Percentiles rank a stretch among this genome's conserved stretches.
phyloP scores from a whole-genome alignment of 2,113 vertebrate species.

The Podarcis muralis region DNA sequence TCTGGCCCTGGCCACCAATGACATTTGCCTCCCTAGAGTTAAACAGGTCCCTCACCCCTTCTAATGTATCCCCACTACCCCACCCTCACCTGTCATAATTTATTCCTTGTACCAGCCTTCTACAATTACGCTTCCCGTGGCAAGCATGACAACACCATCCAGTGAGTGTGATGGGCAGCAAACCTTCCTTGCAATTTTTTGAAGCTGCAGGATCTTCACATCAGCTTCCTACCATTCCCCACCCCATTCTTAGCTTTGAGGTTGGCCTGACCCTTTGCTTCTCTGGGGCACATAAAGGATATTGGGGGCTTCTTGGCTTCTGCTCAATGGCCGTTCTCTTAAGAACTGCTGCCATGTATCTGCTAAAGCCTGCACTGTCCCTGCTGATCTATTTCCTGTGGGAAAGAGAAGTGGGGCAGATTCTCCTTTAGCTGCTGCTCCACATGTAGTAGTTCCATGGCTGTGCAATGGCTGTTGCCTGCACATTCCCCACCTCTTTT shows the following conservation, averaged over 20 bases:
- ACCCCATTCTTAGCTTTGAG: background rate
- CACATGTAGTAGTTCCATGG: background rate
- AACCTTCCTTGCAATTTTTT: background rate
- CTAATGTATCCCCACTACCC: too few relatives aligned
- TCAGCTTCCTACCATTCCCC: background rate
- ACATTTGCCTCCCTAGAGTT: too few relatives aligned
- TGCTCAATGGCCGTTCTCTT: background rate
- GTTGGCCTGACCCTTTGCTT: background rate
- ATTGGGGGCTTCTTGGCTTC: background rate
- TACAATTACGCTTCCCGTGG: background rate
- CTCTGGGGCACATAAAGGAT: background rate
- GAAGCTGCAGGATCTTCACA: background rate
- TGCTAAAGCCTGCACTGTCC: background rate
- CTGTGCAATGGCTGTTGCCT: background rate
- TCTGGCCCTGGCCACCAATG: too few relatives aligned
- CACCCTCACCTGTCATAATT: background rate
- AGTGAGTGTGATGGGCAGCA: too few relatives aligned
- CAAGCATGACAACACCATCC: background rate
- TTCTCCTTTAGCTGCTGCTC: background rate
- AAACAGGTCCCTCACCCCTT: too few relatives aligned
- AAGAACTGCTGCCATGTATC: background rate
- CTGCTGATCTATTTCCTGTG: background rate
- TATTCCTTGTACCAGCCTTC: background rate
- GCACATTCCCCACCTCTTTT: too few relatives aligned
- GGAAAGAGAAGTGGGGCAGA: background rate